Evolutionary conservation across 2,113 vertebrate species (phyloP), one percentile per base, ranked within the genome.

Genomic region (Gallinago undulata): DNA sequence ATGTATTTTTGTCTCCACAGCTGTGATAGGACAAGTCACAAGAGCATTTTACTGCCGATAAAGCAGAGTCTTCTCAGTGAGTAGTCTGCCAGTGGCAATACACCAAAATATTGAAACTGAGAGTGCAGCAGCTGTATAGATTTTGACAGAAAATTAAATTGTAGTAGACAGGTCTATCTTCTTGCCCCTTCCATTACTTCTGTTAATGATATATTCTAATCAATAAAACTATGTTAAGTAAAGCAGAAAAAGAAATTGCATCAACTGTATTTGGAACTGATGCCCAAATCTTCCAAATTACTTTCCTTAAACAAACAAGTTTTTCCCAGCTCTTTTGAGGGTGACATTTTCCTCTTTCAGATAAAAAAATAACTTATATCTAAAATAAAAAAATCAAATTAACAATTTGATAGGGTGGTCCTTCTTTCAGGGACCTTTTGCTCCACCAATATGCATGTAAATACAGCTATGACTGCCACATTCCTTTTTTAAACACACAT

Each of bases 121-220:
- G 55, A 89, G 8, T 63, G 81, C 23, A 78, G 50, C 41, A 85
- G 22, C 48, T 87, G 63, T 59, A 70, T 69, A 50, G 84, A 76
- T 88, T 96, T 89, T 89, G 93, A 66, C 69, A 69, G 68, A 91
- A 95, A 94, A 94, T 84, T 47, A 70, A 93, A 95, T 93, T 84
- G 41, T 31, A 69, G 56, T n/a, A 81, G 93, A 59, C 22, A 62
- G 31, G 67, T 88, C 66, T 72, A 51, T 67, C 57, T 87, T 31
- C 83, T 59, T 84, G 19, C 43, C 73, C 37, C 19, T 24, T 75
- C 66, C 86, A 68, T 94, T 94, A 63, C 53, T 94, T 89, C 33
- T 57, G 55, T 47, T 92, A 93, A 84, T 92, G 53, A 77, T 63
- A 90, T 66, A 80, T 90, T 94, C 21, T 90, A 95, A 96, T 96